Percentiles rank a stretch among this genome's conserved stretches.
Evolutionary conservation across 2,797 vertebrate genomes (phyloP).

Genomic region (Knipowitschia caucasica): DNA sequence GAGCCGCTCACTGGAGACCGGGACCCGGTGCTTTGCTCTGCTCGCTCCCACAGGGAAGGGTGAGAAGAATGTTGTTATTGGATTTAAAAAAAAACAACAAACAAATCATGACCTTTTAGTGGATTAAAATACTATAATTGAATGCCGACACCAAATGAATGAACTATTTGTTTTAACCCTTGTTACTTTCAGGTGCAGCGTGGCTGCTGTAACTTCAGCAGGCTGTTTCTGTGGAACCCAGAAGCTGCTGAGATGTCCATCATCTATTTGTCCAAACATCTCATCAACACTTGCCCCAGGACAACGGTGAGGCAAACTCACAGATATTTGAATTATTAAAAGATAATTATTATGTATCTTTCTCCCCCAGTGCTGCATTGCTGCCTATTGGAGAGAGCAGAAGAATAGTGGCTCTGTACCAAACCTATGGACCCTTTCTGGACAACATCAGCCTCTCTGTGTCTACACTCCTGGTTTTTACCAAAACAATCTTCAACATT

Average conservation of each 20-base stretch:
- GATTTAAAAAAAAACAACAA: neutral
- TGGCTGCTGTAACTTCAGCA: constrained; percentile 44
- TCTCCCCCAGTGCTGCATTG: constrained; percentile 13
- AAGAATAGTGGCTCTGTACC: constrained; percentile 44
- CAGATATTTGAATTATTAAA: neutral
- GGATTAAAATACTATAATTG: neutral
- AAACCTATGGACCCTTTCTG: constrained; percentile 55
- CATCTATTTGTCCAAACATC: constrained; percentile 33
- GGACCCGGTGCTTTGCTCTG: constrained; percentile 52
- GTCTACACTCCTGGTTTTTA: constrained; percentile 34
- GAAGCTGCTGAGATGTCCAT: constrained; percentile 21
- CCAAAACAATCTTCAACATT: constrained; percentile 42
- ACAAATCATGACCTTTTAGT: neutral
- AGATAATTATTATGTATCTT: neutral
- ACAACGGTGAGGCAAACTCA: constrained; percentile 49
- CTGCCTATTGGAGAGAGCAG: constrained; percentile 39
- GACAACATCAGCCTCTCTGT: constrained; percentile 36
- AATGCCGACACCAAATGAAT: neutral
- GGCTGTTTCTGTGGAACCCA: constrained; percentile 57
- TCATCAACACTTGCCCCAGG: constrained; percentile 21
- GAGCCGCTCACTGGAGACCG: constrained; percentile 28
- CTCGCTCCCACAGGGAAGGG: constrained; percentile 47
- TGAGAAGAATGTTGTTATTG: constrained; percentile 25
- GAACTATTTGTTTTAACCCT: neutral
- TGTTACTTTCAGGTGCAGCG: constrained; percentile 39